Evolutionary conservation across 1,140 invertebrate species (phyloP), one percentile per base, ranked within the genome.

Genomic region (Nymphalis io): DNA sequence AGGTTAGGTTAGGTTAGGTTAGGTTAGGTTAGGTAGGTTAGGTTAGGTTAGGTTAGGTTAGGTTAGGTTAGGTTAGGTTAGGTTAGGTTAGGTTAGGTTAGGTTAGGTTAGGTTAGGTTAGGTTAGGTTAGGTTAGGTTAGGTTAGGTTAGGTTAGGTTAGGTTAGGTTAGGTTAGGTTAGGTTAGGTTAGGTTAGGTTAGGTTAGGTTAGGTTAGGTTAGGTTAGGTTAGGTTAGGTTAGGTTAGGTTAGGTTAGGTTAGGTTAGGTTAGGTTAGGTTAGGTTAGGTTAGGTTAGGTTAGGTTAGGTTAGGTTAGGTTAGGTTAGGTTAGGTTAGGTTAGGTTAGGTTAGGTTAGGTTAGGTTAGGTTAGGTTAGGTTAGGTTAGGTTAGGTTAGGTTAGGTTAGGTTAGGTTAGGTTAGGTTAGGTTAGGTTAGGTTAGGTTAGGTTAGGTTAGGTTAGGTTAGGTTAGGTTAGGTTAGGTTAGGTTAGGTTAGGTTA

Each of bases 41-140:
- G n/a, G n/a, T n/a, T n/a, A n/a, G n/a, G n/a, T n/a, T n/a, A n/a
- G 53, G 53, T 57, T 57, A 57, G 53, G 53, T 57, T 57, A 57
- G 53, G 53, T 57, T 57, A 57, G 53, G 53, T 57, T 57, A 57
- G 53, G 53, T 57, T 57, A 27, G 53, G 53, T 23, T 57, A 27
- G 53, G 53, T 57, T 57, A 57, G 53, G 53, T 57, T 57, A 57
- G 53, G 53, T 57, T 57, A 57, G 53, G 53, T 57, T 57, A 57
- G 53, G 53, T 57, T 57, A 72, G 70, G 70, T 72, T 67, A 72
- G 63, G 53, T 57, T 57, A 57, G 53, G 53, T 57, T 57, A 57
- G 53, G 63, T 67, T 67, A 72, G 63, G 63, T 67, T 66, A 65
- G 62, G 62, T 65, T 65, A 60, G 58, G 58, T 60, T 60, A 60